Evolutionary conservation across 2,888 invertebrate genomes (phyloP), one percentile per base, ranked within the genome.

Genomic region (Drosophila neutralis): DNA sequence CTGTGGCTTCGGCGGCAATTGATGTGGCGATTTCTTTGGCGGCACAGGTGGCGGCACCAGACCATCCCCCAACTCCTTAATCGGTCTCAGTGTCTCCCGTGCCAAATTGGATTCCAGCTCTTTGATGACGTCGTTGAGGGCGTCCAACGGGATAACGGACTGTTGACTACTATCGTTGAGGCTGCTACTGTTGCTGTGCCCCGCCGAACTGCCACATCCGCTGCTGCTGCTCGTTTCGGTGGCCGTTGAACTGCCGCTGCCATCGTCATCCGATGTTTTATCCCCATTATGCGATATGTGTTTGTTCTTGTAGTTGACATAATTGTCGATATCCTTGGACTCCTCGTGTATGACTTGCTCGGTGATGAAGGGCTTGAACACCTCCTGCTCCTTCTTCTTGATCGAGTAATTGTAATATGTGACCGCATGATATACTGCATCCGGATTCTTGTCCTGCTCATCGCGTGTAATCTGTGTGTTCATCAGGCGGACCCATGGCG

Each of bases 331-430:
- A 89, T 96, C 96, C 90, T 95, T 95, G n/a, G 96, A 96, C 91
- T 97, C 97, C 86, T 97, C 96, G 72, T 95, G 96, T 71, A 97
- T 97, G 15, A 95, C 95, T 88, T 96, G 95, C 87, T 96, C 96
- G 0, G 97, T 97, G n/a, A 96, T 95, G 78, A 97, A 95, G 1
- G 96, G 96, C 91, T 97, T 97, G 90, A 96, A 97, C 53, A 95
- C 95, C 61, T 94, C 94, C 53, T 94, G 95, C 56, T 95, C 95
- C 84, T 96, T 96, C 87, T 97, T 96, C 90, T 97, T 97, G 80
- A 97, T 96, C 13, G 97, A 96, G 93, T 97, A 97, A 92, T 97
- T 97, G 92, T 98, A 98, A 91, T 96, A 97, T 90, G 97, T 97
- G 61, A 98, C 95, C 33, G 98, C 98, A 91, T 97, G 97, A 65